These are phyloP conservation scores for Amphiprion percula DNA, from an alignment of 2,113 vertebrate genomes.

Conservation along the genomic window DNA sequence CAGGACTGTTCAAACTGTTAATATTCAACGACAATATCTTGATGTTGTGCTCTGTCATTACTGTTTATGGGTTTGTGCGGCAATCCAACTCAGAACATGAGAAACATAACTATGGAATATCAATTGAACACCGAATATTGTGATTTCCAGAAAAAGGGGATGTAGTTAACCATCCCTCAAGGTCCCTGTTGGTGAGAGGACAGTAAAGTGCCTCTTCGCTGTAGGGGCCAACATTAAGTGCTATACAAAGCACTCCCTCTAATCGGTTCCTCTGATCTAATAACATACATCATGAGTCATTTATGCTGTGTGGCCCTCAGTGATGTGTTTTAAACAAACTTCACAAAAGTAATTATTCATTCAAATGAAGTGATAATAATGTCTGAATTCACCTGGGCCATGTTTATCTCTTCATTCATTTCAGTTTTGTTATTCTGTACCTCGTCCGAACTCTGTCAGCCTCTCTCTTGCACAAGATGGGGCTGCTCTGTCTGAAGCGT, in stretches of 20 bases:
- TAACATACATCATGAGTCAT: too few species aligned
- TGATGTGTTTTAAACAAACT: too few species aligned
- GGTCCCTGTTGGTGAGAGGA: constrained; percentile 10
- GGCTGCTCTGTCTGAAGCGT: too few species aligned
- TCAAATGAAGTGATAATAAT: too few species aligned
- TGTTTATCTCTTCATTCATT: too few species aligned
- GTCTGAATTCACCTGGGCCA: not conserved
- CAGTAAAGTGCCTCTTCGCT: not conserved
- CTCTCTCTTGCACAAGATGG: not conserved
- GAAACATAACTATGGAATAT: too few species aligned
- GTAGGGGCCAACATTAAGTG: not conserved
- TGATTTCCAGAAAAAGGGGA: not conserved
- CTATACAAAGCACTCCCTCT: not conserved
- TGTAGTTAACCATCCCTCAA: not conserved
- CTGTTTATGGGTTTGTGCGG: rapidly evolving
- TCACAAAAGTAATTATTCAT: too few species aligned
- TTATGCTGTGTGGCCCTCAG: too few species aligned
- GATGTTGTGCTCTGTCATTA: not conserved
- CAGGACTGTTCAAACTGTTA: too few species aligned
- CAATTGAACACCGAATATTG: not conserved
- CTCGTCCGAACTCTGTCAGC: not conserved
- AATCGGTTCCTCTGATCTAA: not conserved
- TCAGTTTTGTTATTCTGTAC: too few species aligned
- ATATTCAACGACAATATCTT: not conserved
- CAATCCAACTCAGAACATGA: too few species aligned